These are phyloP conservation scores for Colostygia pectinataria DNA, from an alignment of 2,888 invertebrate species.

Conservation along the genomic window DNA sequence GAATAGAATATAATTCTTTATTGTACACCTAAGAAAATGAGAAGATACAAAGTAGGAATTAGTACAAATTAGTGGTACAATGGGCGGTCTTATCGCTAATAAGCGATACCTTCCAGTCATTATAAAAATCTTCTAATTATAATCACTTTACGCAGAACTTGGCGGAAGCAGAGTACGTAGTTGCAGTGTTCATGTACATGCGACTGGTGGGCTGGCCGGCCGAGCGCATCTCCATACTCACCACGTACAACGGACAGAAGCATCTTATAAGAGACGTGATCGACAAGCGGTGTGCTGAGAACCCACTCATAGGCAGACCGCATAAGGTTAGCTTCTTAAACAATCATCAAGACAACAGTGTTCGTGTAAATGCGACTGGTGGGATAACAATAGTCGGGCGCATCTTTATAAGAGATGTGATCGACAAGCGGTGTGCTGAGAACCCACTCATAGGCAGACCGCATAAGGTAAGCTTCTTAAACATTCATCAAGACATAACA, in stretches of 20 bases:
- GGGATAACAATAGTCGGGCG: conserved; percentile 99
- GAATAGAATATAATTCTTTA: too few relatives aligned
- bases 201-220: conserved; percentile 97
- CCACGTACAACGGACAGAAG: conserved; percentile 99
- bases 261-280: conserved; percentile 98
- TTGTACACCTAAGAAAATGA: too few relatives aligned
- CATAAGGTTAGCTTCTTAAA: conserved; percentile 85
- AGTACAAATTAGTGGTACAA: too few relatives aligned
- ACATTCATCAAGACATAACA: conserved; percentile 66
- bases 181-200: conserved; percentile 99
- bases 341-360: conserved; percentile 81
- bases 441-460: conserved; percentile 98
- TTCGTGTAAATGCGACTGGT: conserved; percentile 99
- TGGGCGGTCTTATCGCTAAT: too few relatives aligned
- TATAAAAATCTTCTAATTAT: neutral
- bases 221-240: conserved; percentile 97
- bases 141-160: conserved; percentile 83
- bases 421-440: conserved; percentile 95
- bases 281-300: conserved; percentile 95
- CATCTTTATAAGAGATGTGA: conserved; percentile 97
- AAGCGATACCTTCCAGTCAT: too few relatives aligned
- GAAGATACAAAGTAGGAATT: too few relatives aligned
- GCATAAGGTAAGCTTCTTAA: conserved; percentile 85
- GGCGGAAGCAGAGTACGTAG: conserved; percentile 96
- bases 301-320: conserved; percentile 96